These are phyloP conservation scores for Silurus glanis DNA, from an alignment of 2,113 vertebrate species.

Conservation along the genomic window DNA sequence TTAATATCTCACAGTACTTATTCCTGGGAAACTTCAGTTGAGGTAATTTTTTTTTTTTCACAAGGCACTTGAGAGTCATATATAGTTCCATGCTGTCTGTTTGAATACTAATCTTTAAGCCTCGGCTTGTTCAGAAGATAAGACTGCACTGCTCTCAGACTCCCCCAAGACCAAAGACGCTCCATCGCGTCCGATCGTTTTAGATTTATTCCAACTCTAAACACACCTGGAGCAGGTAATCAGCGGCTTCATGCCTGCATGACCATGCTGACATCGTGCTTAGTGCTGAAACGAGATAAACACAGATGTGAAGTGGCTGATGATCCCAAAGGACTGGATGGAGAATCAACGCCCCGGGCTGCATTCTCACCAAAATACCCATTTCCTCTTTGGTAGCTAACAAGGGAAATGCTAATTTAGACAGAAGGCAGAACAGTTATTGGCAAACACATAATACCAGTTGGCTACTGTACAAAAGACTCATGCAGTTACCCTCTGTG, in stretches of 20 bases:
- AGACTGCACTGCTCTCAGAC: constrained; percentile 2
- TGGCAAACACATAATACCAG: constrained; percentile 5
- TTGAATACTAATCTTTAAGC: constrained; percentile 19
- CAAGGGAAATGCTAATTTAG: constrained; percentile 31
- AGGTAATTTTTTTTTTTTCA: neutral
- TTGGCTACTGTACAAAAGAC: neutral
- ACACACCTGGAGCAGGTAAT: constrained; percentile 23
- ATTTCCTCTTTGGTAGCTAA: constrained; percentile 38
- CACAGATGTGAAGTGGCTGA: neutral
- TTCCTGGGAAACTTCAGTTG: neutral
- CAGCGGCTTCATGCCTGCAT: neutral
- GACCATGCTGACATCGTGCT: neutral
- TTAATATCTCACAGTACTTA: neutral
- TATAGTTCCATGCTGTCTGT: neutral
- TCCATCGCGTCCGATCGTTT: neutral
- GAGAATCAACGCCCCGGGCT: neutral
- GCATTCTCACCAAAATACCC: constrained; percentile 24
- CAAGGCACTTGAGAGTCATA: neutral
- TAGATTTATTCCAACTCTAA: neutral
- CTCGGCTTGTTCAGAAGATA: constrained; percentile 32
- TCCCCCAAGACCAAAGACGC: neutral
- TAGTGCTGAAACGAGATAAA: neutral
- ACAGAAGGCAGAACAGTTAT: constrained; percentile 22
- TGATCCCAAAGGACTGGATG: neutral
- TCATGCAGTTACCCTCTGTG: neutral